A percentile compares a stretch with the other conserved stretches of the same genome.
Evolutionary conservation across 2,113 vertebrate species (phyloP).

Genomic region (Eubucco bourcierii): DNA sequence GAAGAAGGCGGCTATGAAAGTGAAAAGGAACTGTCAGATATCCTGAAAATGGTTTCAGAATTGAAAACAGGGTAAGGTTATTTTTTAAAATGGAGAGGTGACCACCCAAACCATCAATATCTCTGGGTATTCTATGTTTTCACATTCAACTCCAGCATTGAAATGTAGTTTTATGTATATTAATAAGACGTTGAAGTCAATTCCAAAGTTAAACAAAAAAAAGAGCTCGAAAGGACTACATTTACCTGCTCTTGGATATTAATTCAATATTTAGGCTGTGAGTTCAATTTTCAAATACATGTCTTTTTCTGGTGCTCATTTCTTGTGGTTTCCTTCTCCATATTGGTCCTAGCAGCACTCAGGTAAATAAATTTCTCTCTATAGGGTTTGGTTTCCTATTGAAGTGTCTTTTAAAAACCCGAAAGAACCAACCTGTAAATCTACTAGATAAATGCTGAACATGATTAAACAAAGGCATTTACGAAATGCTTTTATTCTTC

Average conservation of each 20-base stretch:
- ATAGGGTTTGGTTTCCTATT: background rate
- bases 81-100: background rate
- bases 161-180: background rate
- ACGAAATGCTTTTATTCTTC: background rate
- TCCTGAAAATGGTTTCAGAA: constrained; percentile 5
- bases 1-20: background rate
- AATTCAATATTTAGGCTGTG: background rate
- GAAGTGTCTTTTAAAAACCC: background rate
- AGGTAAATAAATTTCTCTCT: background rate
- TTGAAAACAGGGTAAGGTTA: constrained; percentile 52
- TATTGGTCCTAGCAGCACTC: background rate
- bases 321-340: background rate
- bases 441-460: background rate
- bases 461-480: background rate
- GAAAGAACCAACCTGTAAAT: background rate
- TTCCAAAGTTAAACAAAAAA: background rate
- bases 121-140: background rate
- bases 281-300: background rate
- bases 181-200: background rate
- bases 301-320: background rate
- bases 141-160: background rate
- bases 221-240: background rate
- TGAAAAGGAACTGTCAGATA: background rate
- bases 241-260: background rate
- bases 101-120: background rate